Conservation (phyloP, 2,113 vertebrate genomes). For the Nibea coibor region DNA sequence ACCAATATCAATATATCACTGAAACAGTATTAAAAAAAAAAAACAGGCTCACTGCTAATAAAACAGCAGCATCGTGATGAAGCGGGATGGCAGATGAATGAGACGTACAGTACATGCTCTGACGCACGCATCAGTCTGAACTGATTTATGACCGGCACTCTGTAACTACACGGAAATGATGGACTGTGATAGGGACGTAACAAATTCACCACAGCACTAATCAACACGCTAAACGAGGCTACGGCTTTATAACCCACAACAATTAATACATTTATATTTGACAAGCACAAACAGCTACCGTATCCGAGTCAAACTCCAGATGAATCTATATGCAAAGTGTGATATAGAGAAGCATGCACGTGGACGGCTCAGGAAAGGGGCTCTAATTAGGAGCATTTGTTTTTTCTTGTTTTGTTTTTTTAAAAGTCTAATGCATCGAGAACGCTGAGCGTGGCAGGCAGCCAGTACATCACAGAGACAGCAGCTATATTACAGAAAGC, state of each 20-base stretch:
- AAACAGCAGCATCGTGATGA: slow-evolving; percentile 14
- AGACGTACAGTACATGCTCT: not conserved
- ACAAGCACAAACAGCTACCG: slow-evolving; percentile 1
- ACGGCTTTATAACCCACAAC: not conserved
- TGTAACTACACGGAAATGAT: slow-evolving; percentile 27
- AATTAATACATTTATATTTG: not conserved
- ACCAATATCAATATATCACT: slow-evolving; percentile 57
- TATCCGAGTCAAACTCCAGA: not conserved
- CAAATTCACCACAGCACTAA: slow-evolving; percentile 6
- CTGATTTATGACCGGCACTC: slow-evolving; percentile 38
- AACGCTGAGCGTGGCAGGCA: slow-evolving; percentile 66
- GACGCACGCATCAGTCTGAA: not conserved
- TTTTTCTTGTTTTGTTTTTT: slow-evolving; percentile 15
- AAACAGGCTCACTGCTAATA: slow-evolving; percentile 39
- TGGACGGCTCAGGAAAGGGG: not conserved
- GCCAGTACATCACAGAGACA: slow-evolving; percentile 78
- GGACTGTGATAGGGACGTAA: not conserved
- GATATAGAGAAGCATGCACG: too few relatives aligned
- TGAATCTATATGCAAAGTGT: slow-evolving; percentile 4
- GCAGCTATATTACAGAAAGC: slow-evolving; percentile 82
- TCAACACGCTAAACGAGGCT: slow-evolving; percentile 2
- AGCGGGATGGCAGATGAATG: slow-evolving; percentile 23
- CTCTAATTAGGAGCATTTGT: slow-evolving; percentile 48
- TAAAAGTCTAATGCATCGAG: slow-evolving; percentile 63
- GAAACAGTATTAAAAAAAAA: slow-evolving; percentile 21